Evolutionary conservation across 2,113 vertebrate species (phyloP), one percentile per base, ranked within the genome.

Genomic region (Leucosticte australis): DNA sequence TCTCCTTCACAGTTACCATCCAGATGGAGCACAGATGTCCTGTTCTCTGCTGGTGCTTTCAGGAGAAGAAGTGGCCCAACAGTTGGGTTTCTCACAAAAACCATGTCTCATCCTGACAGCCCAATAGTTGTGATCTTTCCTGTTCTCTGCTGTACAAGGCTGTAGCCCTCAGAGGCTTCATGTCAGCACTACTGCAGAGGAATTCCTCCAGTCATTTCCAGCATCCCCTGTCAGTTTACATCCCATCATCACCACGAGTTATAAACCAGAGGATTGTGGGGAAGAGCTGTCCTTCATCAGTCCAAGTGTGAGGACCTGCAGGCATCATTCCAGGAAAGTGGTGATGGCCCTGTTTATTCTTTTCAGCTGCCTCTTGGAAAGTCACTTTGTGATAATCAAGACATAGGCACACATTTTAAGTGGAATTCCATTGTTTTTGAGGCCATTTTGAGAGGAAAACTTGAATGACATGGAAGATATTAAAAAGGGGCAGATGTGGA

Each of bases 301-400:
- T 67, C 52, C 3, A 0, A 26, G 50, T 1, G 7, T 0, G 0
- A 55, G 62, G 26, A 39, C 83, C 49, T 68, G 65, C 53, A 23
- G 47, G 57, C 10, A 4, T 37, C 2, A 0, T 3, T 65, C 23
- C 22, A 16, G 92, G 26, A 37, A 23, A 19, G 67, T 28, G 67
- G 57, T 7, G 15, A 0, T 12, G 30, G 31, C 17, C 52, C 8
- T 67, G 11, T 49, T 79, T 69, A 19, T 83, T 71, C 24, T 41
- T 41, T 86, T 86, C 22, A 65, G 10, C 23, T 74, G 49, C 18
- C 39, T 10, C 47, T 70, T 71, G 62, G 39, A 85, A 82, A 90
- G 30, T 59, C 33, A 31, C 9, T 17, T 49, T 67, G 65, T 4
- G 3, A 63, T 57, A 46, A 67, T 56, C 13, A 57, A 90, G 52